Conservation (phyloP, 1,140 invertebrate genomes). For the Leptopilina boulardi region DNA sequence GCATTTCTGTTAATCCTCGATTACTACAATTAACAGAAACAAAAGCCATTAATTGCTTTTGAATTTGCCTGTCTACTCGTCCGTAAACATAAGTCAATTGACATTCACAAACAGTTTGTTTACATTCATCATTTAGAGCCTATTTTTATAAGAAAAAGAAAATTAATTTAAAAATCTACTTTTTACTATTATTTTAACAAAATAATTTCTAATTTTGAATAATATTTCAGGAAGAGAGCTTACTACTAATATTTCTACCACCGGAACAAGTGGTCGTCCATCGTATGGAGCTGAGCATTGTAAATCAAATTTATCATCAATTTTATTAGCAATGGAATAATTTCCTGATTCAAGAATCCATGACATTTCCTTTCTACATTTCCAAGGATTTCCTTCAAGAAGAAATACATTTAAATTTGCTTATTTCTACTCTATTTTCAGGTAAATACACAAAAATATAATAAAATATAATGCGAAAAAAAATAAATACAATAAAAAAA, state of each 20-base stretch:
- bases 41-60: conserved; percentile 74
- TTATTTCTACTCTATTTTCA: no score
- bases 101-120: conserved; percentile 67
- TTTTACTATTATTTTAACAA: background rate
- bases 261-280: conserved; percentile 74
- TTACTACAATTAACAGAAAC: conserved; percentile 78
- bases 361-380: conserved; percentile 76
- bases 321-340: conserved; percentile 64
- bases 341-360: conserved; percentile 76
- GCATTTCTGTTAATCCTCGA: conserved; percentile 75
- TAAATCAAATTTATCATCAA: conserved; percentile 76
- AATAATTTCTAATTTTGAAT: conserved; percentile 18
- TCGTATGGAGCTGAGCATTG: conserved; percentile 75
- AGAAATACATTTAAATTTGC: conserved; percentile 16
- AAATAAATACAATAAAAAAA: no score
- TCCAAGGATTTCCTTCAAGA: conserved; percentile 78
- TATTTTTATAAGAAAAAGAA: conserved; percentile 39
- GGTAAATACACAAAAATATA: no score
- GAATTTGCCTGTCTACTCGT: conserved; percentile 63
- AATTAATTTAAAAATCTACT: no score
- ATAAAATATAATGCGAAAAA: no score
- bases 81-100: conserved; percentile 73
- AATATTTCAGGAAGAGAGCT: conserved; percentile 38
- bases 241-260: conserved; percentile 78
- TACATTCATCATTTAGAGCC: conserved; percentile 67